Evolutionary conservation across 1,140 invertebrate genomes (phyloP).

Genomic region (Atta colombica): DNA sequence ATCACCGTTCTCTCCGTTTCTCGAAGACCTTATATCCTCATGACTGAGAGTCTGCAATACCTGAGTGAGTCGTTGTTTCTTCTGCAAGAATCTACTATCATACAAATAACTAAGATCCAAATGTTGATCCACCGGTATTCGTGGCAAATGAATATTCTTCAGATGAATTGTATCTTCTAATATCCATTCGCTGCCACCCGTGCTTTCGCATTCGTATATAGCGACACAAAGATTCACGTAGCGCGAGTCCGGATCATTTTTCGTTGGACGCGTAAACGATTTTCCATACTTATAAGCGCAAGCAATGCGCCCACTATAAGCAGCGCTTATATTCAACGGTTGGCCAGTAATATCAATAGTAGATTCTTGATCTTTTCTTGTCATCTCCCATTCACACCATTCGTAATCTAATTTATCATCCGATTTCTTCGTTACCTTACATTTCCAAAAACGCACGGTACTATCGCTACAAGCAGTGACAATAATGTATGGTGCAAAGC

Average conservation of each 20-base stretch:
- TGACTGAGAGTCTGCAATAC: conserved; percentile 88
- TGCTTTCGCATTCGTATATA: conserved; percentile 99
- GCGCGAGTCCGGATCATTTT: conserved; percentile 92
- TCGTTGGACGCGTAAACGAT: conserved; percentile 93
- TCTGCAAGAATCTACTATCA: conserved; percentile 93
- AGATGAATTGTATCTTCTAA: conserved; percentile 98
- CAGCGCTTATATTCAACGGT: conserved; percentile 97
- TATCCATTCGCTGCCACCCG: conserved; percentile 99
- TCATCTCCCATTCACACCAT: conserved; percentile 97
- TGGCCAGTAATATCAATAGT: conserved; percentile 95
- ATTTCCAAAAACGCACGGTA: conserved; percentile 91
- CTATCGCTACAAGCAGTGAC: conserved; percentile 97
- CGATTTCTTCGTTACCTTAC: conserved; percentile 88
- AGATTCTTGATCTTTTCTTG: conserved; percentile 93
- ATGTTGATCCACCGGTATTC: conserved; percentile 93
- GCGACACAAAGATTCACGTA: conserved; percentile 98
- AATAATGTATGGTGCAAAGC: conserved; percentile 98
- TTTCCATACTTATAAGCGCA: conserved; percentile 97
- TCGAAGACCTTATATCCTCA: conserved; percentile 86
- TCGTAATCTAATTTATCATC: conserved; percentile 90
- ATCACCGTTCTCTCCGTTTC: conserved; percentile 84
- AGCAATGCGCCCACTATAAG: conserved; percentile 98
- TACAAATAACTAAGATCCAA: conserved; percentile 94
- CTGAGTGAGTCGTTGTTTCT: conserved; percentile 92
- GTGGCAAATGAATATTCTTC: conserved; percentile 94